Conservation (phyloP, 2,113 vertebrate genomes). For the Pogona vitticeps region DNA sequence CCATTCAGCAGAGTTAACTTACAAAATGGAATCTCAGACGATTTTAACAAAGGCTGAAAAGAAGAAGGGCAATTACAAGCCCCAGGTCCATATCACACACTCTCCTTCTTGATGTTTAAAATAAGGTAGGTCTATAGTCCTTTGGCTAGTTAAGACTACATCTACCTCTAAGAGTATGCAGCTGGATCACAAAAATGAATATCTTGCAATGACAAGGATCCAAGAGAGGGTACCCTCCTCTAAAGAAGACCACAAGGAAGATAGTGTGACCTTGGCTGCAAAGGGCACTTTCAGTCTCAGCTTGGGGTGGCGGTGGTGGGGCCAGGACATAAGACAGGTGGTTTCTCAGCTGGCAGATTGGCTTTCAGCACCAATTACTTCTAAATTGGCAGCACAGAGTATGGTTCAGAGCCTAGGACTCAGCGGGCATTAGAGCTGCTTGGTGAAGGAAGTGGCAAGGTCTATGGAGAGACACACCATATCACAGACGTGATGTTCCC, state of each 20-base stretch:
- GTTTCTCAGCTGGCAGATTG: constrained; percentile 29
- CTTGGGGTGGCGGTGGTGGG: neutral
- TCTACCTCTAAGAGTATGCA: neutral
- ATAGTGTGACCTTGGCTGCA: constrained; percentile 20
- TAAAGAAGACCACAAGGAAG: neutral
- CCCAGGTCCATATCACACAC: no score
- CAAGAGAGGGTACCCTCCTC: constrained; percentile 12
- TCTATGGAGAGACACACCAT: neutral
- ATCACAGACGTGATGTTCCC: neutral
- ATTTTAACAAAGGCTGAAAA: neutral
- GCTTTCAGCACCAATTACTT: constrained; percentile 24
- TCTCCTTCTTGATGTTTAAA: neutral
- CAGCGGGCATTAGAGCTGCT: constrained; percentile 11
- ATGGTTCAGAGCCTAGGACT: constrained; percentile 19
- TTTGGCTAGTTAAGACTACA: neutral
- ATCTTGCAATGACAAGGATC: neutral
- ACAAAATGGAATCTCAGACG: neutral
- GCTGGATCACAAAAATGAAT: neutral
- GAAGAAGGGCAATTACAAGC: neutral
- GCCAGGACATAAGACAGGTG: constrained; percentile 35
- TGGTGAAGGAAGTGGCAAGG: neutral
- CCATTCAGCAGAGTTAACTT: neutral
- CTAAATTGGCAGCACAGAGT: constrained; percentile 19
- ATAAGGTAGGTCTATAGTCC: neutral
- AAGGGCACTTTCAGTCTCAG: constrained; percentile 2